Base-by-base conservation (phyloP, 2,797 vertebrate genomes). In the Pygocentrus nattereri region DNA sequence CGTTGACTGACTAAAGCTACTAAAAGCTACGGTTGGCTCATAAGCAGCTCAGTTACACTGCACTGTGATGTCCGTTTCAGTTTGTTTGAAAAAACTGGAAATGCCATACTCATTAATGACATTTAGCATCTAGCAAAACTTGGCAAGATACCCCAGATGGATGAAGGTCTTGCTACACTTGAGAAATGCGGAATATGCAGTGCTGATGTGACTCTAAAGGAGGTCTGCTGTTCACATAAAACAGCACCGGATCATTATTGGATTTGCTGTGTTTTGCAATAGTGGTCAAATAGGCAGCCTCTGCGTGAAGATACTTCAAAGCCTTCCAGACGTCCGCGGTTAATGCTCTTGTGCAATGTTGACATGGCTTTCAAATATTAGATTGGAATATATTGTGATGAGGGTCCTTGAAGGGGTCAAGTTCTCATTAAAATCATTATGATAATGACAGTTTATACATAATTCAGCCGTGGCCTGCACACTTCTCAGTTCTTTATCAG, bases 201-300 rank as follows among this genome's bases (percentile, higher is more conserved):
- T 41, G 38, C 50, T 59, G 34, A 25, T 23, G 11, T 21, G 59
- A 49, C n/a, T 31, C 49, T 72, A 7, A 31, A 21, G 10, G 18
- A 71, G n/a, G 25, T 73, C 34, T 72, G 23, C 67, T 23, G 58
- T 38, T 68, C 34, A 23, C 23, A 56, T 34, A 23, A 77, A 77
- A 18, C 23, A 34, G 5, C 18, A 13, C 25, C 8, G 13, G 64
- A 34, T 52, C 15, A n/a, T 82, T 76, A 79, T 76, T 41, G 52
- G 61, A 76, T 15, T 30, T 44, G 50, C n/a, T 76, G 52, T 74
- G 67, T 79, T 67, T 21, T 73, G 59, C 31, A n/a, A n/a, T 73
- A 44, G 65, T 56, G 74, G 84, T 85, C 73, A 77, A 73, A 73
- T 49, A 61, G 19, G 27, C 41, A 7, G 58, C 34, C 44, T 62